Evolutionary conservation across 2,113 vertebrate species (phyloP), one percentile per base, ranked within the genome.

Genomic region (Callionymus lyra): DNA sequence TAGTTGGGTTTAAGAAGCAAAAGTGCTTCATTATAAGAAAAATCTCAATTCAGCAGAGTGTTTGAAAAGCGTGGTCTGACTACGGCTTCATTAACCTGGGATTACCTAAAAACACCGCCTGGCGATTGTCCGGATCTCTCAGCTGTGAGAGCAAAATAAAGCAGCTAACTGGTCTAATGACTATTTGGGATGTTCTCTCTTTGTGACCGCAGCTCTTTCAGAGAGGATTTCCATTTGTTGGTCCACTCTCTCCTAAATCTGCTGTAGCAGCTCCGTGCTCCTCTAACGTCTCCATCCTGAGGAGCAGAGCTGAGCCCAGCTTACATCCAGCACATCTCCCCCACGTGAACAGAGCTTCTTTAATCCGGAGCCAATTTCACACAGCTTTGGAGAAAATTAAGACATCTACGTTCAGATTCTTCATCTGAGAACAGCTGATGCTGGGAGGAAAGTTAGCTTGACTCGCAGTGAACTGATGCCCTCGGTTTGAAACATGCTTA

Each of bases 351-450:
- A 14, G 8, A n/a, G 18, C 35, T 14, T 56, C 32, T 59, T 53
- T 66, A 34, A 63, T 71, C 42, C 16, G 3, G 10, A 69, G 50
- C 64, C 68, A 68, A 61, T 74, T 81, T 68, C 46, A 53, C 56
- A 51, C 32, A 9, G 66, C 63, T 76, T 76, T 59, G 57, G 53
- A 64, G 41, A 72, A 78, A 75, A 79, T 74, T 74, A 58, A 68
- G 9, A 48, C 14, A 6, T 41, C 13, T 16, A 27, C 21, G 8
- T 27, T 27, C n/a, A 27, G 21, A 27, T 8, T 27, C 4, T 27
- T 27, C 21, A 27, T 27, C 21, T 27, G 21, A 27, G 21, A 8
- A 27, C 4, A 8, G 4, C 21, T 27, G 21, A 8, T 27, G 21
- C 4, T 4, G 49, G 41, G 41, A 51, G n/a, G 16, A 32, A 16